Conservation (phyloP, 1,140 invertebrate species). For the Melipona quadrifasciata region DNA sequence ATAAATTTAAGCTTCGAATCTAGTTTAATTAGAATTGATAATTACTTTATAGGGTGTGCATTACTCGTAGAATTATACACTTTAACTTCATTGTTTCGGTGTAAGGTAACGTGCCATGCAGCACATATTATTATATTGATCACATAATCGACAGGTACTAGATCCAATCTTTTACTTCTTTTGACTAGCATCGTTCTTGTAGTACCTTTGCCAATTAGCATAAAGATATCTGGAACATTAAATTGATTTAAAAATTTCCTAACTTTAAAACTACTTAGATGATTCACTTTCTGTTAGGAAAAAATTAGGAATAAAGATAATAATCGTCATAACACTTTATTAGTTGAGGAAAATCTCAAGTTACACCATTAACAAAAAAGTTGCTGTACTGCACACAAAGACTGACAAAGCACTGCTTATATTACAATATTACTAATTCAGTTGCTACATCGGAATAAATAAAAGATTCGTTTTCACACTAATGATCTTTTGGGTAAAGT, state of each 20-base stretch:
- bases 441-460: too few species aligned
- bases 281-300: not conserved
- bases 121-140: slow-evolving; percentile 93
- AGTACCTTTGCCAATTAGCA: slow-evolving; percentile 93
- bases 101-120: slow-evolving; percentile 88
- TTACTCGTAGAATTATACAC: slow-evolving; percentile 97
- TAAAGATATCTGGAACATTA: slow-evolving; percentile 86
- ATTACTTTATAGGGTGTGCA: slow-evolving; percentile 81
- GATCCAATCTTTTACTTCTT: slow-evolving; percentile 88
- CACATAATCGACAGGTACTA: slow-evolving; percentile 95
- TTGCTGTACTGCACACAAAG: too few species aligned
- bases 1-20: too few species aligned
- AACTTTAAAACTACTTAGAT: not conserved
- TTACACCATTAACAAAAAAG: too few species aligned
- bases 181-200: slow-evolving; percentile 92
- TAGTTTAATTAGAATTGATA: not conserved
- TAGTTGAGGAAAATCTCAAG: too few species aligned
- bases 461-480: too few species aligned
- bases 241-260: not conserved
- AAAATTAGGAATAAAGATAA: too few species aligned
- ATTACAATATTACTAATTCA: too few species aligned
- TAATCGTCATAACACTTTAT: too few species aligned
- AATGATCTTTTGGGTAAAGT: too few species aligned
- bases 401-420: too few species aligned
- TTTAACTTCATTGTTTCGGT: slow-evolving; percentile 83